Evolutionary conservation across 2,888 invertebrate genomes (phyloP), one percentile per base, ranked within the genome.

Genomic region (Buathra laborator): DNA sequence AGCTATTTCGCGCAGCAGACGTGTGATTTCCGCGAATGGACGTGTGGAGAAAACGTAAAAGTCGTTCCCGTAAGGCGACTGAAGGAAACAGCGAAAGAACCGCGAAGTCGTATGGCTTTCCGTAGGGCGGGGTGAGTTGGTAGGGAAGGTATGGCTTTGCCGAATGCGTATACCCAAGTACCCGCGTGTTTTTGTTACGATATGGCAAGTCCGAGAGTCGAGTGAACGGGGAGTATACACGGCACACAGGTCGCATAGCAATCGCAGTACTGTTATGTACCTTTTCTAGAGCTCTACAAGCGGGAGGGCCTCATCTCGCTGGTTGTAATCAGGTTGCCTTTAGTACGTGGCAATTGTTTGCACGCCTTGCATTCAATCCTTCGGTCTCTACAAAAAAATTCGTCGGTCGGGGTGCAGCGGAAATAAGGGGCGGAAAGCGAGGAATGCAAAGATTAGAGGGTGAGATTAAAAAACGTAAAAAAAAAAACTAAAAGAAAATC

Each of bases 291-390:
- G 32, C 4, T n/a, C 51, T 29, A n/a, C n/a, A 3, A 37, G 53
- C 56, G 14, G 37, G 56, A 77, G 67, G 71, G 83, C 64, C 70
- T 75, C 79, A 32, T 68, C 68, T 80, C 75, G 64, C 68, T 37
- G 37, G 37, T 37, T 62, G 72, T 80, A 71, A 66, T 29, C 32
- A 16, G 64, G 48, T 64, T 24, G 37, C 71, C 79, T 78, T 79
- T 78, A 37, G 37, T 81, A 76, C 77, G 72, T 66, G 74, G 64
- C 84, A 78, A 87, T 87, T 87, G 86, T 86, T 87, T 87, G 86
- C 82, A 81, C 84, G 82, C 68, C 79, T 80, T 77, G 83, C 68
- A 68, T 84, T 83, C 82, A 81, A 85, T 87, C 85, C 71, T 86
- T 81, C 76, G 76, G 67, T 51, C 37, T 64, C 66, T 44, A 83